A percentile compares a stretch with the other conserved stretches of the same genome.
phyloP scores from a whole-genome alignment of 2,113 vertebrate genomes.

The Bambusicola thoracicus region DNA sequence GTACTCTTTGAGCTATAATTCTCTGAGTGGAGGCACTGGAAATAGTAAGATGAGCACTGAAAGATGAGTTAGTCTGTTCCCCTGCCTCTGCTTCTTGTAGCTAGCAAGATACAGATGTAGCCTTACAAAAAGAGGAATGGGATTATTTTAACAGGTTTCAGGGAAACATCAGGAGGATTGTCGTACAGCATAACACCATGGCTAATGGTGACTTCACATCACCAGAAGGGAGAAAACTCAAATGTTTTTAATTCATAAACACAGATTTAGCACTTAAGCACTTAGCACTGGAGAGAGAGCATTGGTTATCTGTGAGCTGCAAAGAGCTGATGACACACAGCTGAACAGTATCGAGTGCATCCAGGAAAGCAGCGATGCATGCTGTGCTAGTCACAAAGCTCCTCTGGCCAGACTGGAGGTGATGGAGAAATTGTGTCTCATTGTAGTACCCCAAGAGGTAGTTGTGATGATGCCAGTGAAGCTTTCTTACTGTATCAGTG shows the following conservation, averaged over 20 bases:
- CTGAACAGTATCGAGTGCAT: not conserved
- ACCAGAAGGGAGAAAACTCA: not conserved
- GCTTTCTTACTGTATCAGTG: not conserved
- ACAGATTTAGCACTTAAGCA: not conserved
- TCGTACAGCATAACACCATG: accelerated
- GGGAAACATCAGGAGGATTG: not conserved
- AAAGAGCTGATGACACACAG: not conserved
- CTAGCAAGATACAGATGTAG: not conserved
- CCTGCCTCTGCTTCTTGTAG: not conserved
- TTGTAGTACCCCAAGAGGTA: not conserved
- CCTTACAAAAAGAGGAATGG: not conserved
- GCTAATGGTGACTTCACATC: not conserved
- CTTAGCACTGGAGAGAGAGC: not conserved
- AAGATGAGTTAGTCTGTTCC: not conserved
- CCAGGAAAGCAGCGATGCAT: not conserved
- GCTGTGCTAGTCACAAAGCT: not conserved
- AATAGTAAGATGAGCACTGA: not conserved
- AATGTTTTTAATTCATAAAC: not conserved
- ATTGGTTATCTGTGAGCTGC: not conserved
- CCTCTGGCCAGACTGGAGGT: not conserved
- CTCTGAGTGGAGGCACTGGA: not conserved
- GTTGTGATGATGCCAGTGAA: not conserved
- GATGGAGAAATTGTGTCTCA: not conserved
- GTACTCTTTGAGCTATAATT: not conserved
- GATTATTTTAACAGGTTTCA: not conserved